Percentiles rank a stretch among this genome's conserved stretches.
Evolutionary conservation across 2,888 invertebrate genomes (phyloP).

Genomic region (Hyppa rectilinea): DNA sequence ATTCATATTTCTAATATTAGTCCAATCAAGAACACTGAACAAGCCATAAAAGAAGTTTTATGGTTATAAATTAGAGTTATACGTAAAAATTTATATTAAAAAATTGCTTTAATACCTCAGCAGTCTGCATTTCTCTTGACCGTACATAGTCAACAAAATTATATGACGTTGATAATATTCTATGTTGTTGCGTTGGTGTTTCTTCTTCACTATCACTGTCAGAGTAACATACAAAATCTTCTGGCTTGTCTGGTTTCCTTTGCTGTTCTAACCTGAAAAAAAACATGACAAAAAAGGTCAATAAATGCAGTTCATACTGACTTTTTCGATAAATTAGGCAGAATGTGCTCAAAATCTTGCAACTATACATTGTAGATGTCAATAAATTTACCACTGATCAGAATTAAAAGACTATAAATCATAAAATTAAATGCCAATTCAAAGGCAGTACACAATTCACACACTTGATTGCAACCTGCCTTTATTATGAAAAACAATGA

Average conservation of each 20-base stretch:
- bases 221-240: conserved; percentile 97
- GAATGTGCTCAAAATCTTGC: neutral
- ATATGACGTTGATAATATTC: conserved; percentile 94
- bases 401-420: neutral
- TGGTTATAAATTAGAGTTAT: too few relatives aligned
- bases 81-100: neutral
- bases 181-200: conserved; percentile 93
- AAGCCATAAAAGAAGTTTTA: too few relatives aligned
- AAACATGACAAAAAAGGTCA: conserved; percentile 39
- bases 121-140: conserved; percentile 93
- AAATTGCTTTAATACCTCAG: conserved; percentile 87
- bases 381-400: neutral
- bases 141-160: conserved; percentile 96
- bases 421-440: conserved; percentile 1
- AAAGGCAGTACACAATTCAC: conserved; percentile 14
- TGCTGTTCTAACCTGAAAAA: conserved; percentile 92
- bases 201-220: conserved; percentile 97
- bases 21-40: too few relatives aligned
- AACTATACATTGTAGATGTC: neutral
- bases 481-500: conserved; percentile 34
- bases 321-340: neutral
- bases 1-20: neutral
- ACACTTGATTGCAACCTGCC: conserved; percentile 25
- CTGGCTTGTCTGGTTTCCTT: conserved; percentile 96
- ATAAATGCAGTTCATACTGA: neutral